phyloP scores from a whole-genome alignment of 2,797 vertebrate genomes.

The Podarcis lilfordi region DNA sequence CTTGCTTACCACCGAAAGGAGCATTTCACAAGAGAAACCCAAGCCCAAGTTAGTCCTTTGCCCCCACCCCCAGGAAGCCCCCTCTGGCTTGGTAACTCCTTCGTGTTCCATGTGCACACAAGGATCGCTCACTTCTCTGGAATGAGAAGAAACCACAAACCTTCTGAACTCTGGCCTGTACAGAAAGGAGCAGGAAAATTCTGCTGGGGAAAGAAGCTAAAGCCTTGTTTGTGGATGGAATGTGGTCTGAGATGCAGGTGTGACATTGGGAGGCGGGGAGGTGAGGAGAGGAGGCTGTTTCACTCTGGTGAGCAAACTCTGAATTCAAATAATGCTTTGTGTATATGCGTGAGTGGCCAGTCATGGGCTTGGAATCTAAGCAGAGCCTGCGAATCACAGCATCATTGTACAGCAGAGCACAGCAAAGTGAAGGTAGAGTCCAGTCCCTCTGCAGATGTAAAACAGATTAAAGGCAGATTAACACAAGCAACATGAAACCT shows the following conservation, averaged over 20 bases:
- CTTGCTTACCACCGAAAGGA: neutral
- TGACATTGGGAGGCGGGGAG: neutral
- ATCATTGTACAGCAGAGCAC: constrained; percentile 1
- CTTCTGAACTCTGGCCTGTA: constrained; percentile 32
- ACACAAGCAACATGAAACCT: neutral
- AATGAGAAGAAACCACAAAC: constrained; percentile 43
- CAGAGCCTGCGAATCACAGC: constrained; percentile 18
- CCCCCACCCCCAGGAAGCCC: neutral
- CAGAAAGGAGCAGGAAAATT: constrained; percentile 29
- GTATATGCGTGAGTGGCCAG: constrained; percentile 1
- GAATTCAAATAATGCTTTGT: constrained; percentile 35
- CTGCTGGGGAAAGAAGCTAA: constrained; percentile 13
- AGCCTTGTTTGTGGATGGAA: constrained; percentile 14
- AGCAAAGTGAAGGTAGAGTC: neutral
- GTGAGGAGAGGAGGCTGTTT: neutral
- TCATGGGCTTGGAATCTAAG: constrained; percentile 21
- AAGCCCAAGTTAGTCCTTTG: neutral
- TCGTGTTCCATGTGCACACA: constrained; percentile 17
- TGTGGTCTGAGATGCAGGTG: constrained; percentile 37
- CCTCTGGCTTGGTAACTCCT: constrained; percentile 2
- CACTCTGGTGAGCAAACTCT: constrained; percentile 28
- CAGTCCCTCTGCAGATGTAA: neutral
- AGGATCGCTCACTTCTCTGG: constrained; percentile 38
- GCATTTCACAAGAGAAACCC: neutral
- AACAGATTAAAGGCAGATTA: neutral